Conservation (phyloP, 2,797 vertebrate genomes). For the Zenarchopterus dispar region DNA sequence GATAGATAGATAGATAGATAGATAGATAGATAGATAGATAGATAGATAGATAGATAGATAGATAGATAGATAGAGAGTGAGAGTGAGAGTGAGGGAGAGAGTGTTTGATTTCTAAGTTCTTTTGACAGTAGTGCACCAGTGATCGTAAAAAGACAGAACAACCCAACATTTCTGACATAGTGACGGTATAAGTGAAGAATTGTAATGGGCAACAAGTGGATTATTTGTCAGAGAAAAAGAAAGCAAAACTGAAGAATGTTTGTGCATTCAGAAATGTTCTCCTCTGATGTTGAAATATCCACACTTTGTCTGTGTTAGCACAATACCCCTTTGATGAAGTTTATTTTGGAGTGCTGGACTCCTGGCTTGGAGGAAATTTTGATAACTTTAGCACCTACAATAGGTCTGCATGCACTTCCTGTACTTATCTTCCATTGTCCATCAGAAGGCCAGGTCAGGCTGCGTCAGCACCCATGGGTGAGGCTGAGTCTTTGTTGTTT, state of each 20-base stretch:
- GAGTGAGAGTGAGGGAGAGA: too few relatives aligned
- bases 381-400: slow-evolving; percentile 50
- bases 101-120: too few relatives aligned
- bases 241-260: neutral
- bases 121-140: too few relatives aligned
- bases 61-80: too few relatives aligned
- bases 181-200: too few relatives aligned
- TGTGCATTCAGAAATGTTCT: neutral
- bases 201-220: too few relatives aligned
- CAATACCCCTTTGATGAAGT: slow-evolving; percentile 38
- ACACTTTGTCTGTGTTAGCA: neutral
- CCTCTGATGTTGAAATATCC: neutral
- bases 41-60: too few relatives aligned
- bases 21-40: too few relatives aligned
- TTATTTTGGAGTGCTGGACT: slow-evolving; percentile 42
- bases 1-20: too few relatives aligned
- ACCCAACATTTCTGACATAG: too few relatives aligned
- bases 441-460: slow-evolving; percentile 44
- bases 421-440: slow-evolving; percentile 37
- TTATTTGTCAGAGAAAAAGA: too few relatives aligned
- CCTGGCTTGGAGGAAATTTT: slow-evolving; percentile 54
- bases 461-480: slow-evolving; percentile 64
- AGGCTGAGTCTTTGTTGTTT: slow-evolving; percentile 54
- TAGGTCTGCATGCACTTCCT: slow-evolving; percentile 57
- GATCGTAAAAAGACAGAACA: too few relatives aligned